These are phyloP conservation scores for Leptodactylus fallax DNA, from an alignment of 2,797 vertebrate genomes.

Conservation along the genomic window DNA sequence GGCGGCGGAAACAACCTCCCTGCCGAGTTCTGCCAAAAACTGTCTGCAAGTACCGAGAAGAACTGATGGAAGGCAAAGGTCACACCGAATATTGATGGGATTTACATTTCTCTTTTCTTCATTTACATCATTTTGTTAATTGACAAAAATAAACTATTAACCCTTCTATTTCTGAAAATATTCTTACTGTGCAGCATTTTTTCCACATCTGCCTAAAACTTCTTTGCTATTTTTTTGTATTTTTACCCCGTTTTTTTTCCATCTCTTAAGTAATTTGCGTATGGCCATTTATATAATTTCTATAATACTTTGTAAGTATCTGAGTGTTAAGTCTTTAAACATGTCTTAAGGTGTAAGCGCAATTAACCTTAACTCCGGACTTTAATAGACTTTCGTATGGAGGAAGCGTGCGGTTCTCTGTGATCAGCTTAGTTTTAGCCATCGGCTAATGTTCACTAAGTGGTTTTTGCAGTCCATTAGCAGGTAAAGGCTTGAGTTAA, in stretches of 20 bases:
- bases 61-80: too few relatives aligned
- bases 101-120: too few relatives aligned
- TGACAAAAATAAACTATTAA: too few relatives aligned
- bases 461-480: slow-evolving; percentile 58
- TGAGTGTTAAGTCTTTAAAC: slow-evolving; percentile 25
- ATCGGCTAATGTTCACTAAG: slow-evolving; percentile 56
- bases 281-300: too few relatives aligned
- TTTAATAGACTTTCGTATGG: slow-evolving; percentile 33
- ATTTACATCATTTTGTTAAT: too few relatives aligned
- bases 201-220: too few relatives aligned
- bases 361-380: slow-evolving; percentile 46
- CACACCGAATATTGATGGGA: too few relatives aligned
- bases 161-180: too few relatives aligned
- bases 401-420: slow-evolving; percentile 12
- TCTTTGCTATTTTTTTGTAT: background rate
- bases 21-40: too few relatives aligned
- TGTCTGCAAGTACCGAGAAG: too few relatives aligned
- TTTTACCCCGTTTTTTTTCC: background rate
- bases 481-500: slow-evolving; percentile 52
- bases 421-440: slow-evolving; percentile 43
- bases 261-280: background rate
- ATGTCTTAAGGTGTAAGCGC: slow-evolving; percentile 22
- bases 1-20: too few relatives aligned
- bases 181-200: too few relatives aligned
- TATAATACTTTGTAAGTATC: background rate